A percentile compares a stretch with the other conserved stretches of the same genome.
Evolutionary conservation across 2,797 vertebrate genomes (phyloP).

Genomic region (Natrix natrix): DNA sequence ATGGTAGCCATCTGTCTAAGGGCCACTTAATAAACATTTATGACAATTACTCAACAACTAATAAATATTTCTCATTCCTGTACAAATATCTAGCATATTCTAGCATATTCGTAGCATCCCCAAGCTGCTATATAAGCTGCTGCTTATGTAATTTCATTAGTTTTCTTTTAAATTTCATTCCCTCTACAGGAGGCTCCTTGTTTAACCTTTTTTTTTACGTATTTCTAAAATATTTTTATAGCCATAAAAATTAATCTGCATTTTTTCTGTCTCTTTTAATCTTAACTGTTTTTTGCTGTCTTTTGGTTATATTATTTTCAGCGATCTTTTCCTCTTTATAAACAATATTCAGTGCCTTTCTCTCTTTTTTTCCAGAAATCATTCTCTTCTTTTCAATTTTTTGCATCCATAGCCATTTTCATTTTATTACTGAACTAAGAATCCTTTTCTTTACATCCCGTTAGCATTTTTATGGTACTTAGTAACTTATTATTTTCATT

Average conservation of each 20-base stretch:
- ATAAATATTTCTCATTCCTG: not conserved
- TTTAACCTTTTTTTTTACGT: not conserved
- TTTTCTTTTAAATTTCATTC: not conserved
- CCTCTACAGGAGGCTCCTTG: not conserved
- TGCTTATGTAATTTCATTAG: not conserved
- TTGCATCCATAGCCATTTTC: not conserved
- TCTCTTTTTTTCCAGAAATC: not conserved
- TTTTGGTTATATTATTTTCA: not conserved
- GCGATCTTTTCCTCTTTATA: not conserved
- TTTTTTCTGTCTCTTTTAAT: not conserved
- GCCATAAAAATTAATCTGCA: not conserved
- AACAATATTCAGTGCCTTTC: not conserved
- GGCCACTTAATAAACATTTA: not conserved
- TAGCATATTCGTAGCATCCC: not conserved
- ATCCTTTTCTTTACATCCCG: not conserved
- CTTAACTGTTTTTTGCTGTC: not conserved
- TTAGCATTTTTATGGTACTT: not conserved
- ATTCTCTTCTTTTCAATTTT: not conserved
- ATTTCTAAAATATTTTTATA: not conserved
- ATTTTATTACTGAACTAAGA: not conserved
- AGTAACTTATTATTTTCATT: not conserved
- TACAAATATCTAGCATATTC: not conserved
- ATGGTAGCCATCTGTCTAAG: not conserved
- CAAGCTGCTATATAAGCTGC: not conserved
- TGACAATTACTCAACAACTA: not conserved